Evolutionary conservation across 1,140 invertebrate species (phyloP).

Genomic region (Scaptomyza graminum): DNA sequence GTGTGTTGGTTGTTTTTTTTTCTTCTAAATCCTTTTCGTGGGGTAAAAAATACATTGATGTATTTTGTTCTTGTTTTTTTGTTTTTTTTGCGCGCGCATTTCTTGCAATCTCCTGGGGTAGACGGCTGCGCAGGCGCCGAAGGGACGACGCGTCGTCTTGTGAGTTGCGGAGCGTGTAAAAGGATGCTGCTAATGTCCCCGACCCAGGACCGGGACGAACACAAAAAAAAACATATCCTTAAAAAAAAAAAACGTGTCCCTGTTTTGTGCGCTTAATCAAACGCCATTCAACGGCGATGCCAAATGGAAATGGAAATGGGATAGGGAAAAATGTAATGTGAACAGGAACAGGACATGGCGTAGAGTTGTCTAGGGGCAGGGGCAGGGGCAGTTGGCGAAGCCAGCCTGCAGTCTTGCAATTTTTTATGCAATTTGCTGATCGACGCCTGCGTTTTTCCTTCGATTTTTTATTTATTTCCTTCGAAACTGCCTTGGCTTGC

Average conservation of each 20-base stretch:
- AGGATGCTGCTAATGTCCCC: conserved; percentile 81
- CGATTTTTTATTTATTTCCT: conserved; percentile 16
- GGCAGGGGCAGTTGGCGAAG: conserved; percentile 1
- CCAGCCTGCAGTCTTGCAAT: conserved; percentile 61
- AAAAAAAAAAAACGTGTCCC: conserved; percentile 39
- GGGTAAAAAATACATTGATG: conserved; percentile 30
- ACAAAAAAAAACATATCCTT: conserved; percentile 17
- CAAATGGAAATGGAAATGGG: conserved; percentile 14
- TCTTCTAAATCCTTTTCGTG: conserved; percentile 53
- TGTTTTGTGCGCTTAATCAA: conserved; percentile 74
- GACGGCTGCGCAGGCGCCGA: conserved; percentile 72
- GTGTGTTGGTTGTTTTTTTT: conserved; percentile 14
- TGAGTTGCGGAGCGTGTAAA: conserved; percentile 64
- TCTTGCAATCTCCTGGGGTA: conserved; percentile 41
- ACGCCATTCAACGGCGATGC: conserved; percentile 50
- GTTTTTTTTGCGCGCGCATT: conserved; percentile 75
- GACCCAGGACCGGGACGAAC: conserved; percentile 5
- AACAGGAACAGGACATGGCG: conserved; percentile 2
- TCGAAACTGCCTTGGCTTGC: conserved; percentile 40
- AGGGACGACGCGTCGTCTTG: conserved; percentile 39
- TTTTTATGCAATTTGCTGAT: conserved; percentile 79
- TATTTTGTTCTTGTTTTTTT: background rate
- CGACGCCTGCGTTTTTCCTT: conserved; percentile 46
- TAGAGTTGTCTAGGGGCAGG: background rate
- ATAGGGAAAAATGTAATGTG: conserved; percentile 2